Conservation (phyloP, 2,797 vertebrate genomes). For the Helicolenus hilgendorfi region DNA sequence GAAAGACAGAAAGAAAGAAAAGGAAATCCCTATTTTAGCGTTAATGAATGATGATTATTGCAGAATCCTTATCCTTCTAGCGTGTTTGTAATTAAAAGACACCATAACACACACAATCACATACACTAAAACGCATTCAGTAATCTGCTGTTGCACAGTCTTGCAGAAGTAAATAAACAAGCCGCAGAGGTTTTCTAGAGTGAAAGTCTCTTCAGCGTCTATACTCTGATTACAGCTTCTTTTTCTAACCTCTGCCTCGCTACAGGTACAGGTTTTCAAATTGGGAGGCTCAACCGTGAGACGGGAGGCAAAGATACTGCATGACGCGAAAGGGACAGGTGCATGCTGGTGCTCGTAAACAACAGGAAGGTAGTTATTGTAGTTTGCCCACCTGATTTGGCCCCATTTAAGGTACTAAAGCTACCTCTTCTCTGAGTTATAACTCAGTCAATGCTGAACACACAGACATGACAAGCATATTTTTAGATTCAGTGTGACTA, state of each 20-base stretch:
- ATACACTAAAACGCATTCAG: background rate
- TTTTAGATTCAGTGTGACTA: background rate
- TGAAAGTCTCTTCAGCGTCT: background rate
- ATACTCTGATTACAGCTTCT: background rate
- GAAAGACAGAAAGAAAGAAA: conserved; percentile 4
- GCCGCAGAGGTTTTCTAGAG: background rate
- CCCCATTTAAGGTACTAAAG: background rate
- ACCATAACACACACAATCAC: background rate
- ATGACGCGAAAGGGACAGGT: background rate
- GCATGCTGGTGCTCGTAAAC: background rate
- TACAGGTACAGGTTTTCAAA: background rate
- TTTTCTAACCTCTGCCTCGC: background rate
- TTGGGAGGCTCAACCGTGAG: background rate
- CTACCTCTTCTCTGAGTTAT: background rate
- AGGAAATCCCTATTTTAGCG: conserved; percentile 24
- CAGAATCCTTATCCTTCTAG: conserved; percentile 41
- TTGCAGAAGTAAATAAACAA: conserved; percentile 11
- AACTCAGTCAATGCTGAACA: background rate
- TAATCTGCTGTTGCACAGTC: background rate
- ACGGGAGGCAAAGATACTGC: background rate
- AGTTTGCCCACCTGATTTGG: background rate
- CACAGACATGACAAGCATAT: background rate
- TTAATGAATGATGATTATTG: conserved; percentile 49
- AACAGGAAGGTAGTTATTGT: background rate
- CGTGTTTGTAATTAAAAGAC: conserved; percentile 39